These are phyloP conservation scores for Aporophyla lueneburgensis DNA, from an alignment of 2,888 invertebrate genomes.

Conservation along the genomic window DNA sequence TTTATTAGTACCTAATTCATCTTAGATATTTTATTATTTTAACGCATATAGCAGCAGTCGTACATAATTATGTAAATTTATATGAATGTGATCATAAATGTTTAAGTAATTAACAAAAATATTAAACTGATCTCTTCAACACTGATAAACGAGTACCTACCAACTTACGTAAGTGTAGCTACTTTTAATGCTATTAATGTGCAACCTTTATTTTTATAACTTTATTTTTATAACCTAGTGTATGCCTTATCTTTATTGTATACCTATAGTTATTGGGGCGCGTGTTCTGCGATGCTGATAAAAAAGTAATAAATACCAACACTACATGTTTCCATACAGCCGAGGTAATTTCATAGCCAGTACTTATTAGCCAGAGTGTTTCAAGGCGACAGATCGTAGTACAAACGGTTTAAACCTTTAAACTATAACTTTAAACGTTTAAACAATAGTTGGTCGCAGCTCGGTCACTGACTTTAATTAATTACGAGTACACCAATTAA, in stretches of 20 bases:
- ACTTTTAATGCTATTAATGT: constrained; percentile 48
- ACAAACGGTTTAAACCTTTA: constrained; percentile 54
- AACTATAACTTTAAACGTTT: constrained; percentile 40
- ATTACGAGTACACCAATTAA: constrained; percentile 78
- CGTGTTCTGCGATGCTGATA: constrained; percentile 70
- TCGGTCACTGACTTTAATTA: constrained; percentile 80
- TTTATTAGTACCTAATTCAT: no score
- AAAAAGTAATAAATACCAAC: constrained; percentile 66
- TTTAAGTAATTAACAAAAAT: no score
- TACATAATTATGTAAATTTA: no score
- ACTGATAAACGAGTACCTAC: constrained; percentile 6
- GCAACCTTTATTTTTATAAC: constrained; percentile 65
- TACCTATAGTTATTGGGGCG: constrained; percentile 65
- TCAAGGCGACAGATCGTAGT: constrained; percentile 54
- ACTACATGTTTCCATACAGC: constrained; percentile 52
- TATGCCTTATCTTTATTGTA: constrained; percentile 70
- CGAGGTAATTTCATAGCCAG: constrained; percentile 47
- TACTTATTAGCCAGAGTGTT: constrained; percentile 29
- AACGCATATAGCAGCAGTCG: no score
- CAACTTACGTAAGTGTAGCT: background rate
- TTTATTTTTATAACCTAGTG: constrained; percentile 64
- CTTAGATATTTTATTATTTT: no score
- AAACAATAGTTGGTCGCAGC: constrained; percentile 70
- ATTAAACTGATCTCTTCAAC: background rate
- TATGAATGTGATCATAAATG: no score